These are phyloP conservation scores for Dryoscopus gambensis DNA, from an alignment of 2,113 vertebrate genomes.

Conservation along the genomic window DNA sequence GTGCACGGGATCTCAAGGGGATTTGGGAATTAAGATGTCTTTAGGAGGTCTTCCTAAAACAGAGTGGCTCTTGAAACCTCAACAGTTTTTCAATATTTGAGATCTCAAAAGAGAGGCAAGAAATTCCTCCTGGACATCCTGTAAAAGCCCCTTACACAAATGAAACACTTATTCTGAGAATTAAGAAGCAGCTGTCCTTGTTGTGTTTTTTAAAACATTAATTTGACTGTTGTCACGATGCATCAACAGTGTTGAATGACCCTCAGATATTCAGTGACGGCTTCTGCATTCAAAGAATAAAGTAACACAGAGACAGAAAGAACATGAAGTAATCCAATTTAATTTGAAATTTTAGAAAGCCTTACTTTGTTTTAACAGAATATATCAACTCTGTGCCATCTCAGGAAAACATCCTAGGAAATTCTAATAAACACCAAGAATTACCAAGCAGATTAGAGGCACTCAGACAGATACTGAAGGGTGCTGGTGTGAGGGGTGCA, in stretches of 20 bases:
- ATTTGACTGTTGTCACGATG: neutral
- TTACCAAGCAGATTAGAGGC: neutral
- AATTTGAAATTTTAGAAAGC: neutral
- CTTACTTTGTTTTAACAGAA: neutral
- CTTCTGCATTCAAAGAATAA: neutral
- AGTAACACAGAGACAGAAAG: neutral
- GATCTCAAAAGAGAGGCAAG: neutral
- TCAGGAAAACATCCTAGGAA: neutral
- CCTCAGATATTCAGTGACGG: neutral
- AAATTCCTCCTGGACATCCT: neutral
- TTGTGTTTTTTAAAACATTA: rapidly evolving
- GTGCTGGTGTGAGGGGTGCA: neutral
- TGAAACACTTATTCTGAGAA: neutral
- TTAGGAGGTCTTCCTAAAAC: constrained; percentile 32
- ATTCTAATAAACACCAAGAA: neutral
- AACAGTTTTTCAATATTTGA: neutral
- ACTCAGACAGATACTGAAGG: neutral
- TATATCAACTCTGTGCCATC: neutral
- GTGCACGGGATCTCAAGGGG: neutral
- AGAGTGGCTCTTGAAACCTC: neutral
- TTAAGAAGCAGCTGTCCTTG: neutral
- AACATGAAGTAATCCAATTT: neutral
- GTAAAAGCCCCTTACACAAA: neutral
- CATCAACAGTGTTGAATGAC: neutral
- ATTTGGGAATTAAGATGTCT: constrained; percentile 43